phyloP scores from a whole-genome alignment of 2,113 vertebrate species.

The Python bivittatus region DNA sequence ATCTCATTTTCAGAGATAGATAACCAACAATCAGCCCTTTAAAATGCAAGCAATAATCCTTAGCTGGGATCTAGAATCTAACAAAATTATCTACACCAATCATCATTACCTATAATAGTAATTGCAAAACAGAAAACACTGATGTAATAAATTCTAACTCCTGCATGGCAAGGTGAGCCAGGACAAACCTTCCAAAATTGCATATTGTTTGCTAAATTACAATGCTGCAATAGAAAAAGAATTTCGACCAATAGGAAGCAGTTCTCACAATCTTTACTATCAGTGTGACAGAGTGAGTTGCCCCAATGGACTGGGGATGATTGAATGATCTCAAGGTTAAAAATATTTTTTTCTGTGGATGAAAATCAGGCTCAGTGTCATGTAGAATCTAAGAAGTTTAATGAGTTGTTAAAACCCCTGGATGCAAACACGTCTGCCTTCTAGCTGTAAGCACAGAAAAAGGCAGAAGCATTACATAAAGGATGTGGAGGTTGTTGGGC shows the following conservation, averaged over 20 bases:
- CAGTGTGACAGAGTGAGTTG: neutral
- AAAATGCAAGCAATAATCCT: slow-evolving; percentile 66
- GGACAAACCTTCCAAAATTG: slow-evolving; percentile 28
- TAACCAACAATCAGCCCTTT: slow-evolving; percentile 73
- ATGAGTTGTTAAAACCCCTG: neutral
- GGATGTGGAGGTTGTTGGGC: neutral
- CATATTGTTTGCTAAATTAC: slow-evolving; percentile 41
- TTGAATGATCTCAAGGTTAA: neutral
- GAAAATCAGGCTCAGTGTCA: neutral
- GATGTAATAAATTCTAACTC: slow-evolving; percentile 73
- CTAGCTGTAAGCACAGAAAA: neutral
- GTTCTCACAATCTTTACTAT: neutral
- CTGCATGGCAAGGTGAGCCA: slow-evolving; percentile 56
- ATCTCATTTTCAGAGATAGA: slow-evolving; percentile 75
- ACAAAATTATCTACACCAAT: slow-evolving; percentile 73
- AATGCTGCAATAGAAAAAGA: slow-evolving; percentile 16
- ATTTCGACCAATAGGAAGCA: slow-evolving; percentile 20
- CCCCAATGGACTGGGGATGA: neutral
- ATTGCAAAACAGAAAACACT: slow-evolving; percentile 67
- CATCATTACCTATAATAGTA: slow-evolving; percentile 65
- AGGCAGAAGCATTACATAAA: neutral
- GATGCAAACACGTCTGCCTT: neutral
- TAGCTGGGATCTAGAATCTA: slow-evolving; percentile 63
- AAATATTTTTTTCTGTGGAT: neutral
- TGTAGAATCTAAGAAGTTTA: neutral